These are phyloP conservation scores for Lottia scabra DNA, from an alignment of 2,888 invertebrate species.

Conservation along the genomic window DNA sequence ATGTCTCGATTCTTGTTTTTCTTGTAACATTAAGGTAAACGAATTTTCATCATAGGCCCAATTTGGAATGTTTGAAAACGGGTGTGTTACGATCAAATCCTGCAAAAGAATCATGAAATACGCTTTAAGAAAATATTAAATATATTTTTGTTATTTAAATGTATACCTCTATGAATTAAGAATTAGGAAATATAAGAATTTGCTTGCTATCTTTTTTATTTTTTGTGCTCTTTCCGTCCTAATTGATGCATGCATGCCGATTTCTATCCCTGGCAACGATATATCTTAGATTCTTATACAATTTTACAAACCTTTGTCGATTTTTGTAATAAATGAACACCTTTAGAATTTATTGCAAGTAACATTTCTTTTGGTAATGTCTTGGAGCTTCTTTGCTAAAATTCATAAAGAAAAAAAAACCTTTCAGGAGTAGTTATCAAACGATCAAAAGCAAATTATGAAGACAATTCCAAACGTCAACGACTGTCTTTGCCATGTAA, in stretches of 20 bases:
- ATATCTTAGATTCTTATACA: not conserved
- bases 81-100: conserved; percentile 47
- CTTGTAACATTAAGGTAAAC: conserved; percentile 56
- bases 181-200: no score
- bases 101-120: conserved; percentile 32
- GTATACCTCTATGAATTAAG: no score
- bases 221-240: no score
- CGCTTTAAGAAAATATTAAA: no score
- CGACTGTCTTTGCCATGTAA: no score
- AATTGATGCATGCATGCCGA: no score
- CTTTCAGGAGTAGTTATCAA: no score
- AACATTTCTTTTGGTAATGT: conserved; percentile 46
- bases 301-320: conserved; percentile 42
- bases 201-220: no score
- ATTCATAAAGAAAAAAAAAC: not conserved
- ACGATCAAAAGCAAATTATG: no score
- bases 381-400: conserved; percentile 53
- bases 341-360: conserved; percentile 55
- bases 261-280: no score
- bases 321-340: conserved; percentile 47
- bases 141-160: no score
- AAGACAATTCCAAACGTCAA: no score
- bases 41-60: conserved; percentile 58
- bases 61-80: conserved; percentile 55
- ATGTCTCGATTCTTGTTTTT: conserved; percentile 37